Base-by-base conservation (phyloP, 2,888 invertebrate genomes). In the Aporophyla nigra region DNA sequence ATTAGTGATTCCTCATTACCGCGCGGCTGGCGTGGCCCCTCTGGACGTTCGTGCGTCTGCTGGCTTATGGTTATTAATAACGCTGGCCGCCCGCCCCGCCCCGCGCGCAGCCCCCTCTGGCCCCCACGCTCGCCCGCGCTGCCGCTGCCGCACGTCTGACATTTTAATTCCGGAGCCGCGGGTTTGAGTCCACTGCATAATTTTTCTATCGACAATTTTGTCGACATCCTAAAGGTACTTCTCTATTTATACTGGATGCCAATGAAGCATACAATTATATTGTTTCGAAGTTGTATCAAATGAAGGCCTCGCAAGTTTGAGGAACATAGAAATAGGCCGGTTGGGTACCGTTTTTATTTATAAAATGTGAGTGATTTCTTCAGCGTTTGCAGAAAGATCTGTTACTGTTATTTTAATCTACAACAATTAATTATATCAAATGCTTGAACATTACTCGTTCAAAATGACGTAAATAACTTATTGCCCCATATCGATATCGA, bases 1-100 rank as follows among this genome's bases (percentile, higher is more conserved):
- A 96, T 96, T 96, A 96, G 96, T 95, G 96, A 96, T 96, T 96
- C 96, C 95, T 96, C 96, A 96, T 96, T 96, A 96, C 94, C 91
- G 95, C 93, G 94, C 94, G 94, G 94, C 93, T 92, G 90, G 93
- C 92, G 88, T 92, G 96, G 96, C 96, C 96, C 96, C 96, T 96
- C 96, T 96, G 96, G 96, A 96, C 96, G 96, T 96, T 96, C 96
- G 96, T 96, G 96, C 96, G 96, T 96, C 96, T 96, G 95, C 95
- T 93, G 95, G 96, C 96, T 96, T 96, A 96, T 96, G 96, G 96
- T 96, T 96, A 96, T 96, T 96, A 96, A 96, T 96, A 96, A 96
- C 96, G 93, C 94, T 93, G 93, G 92, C 93, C 92, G 92, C 90
- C 88, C 89, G 92, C 90, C 88, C 89, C 89, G 82, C 90, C 91